A percentile compares a stretch with the other conserved stretches of the same genome.
phyloP scores from a whole-genome alignment of 2,797 vertebrate species.

The Ctenosaura bakeri region DNA sequence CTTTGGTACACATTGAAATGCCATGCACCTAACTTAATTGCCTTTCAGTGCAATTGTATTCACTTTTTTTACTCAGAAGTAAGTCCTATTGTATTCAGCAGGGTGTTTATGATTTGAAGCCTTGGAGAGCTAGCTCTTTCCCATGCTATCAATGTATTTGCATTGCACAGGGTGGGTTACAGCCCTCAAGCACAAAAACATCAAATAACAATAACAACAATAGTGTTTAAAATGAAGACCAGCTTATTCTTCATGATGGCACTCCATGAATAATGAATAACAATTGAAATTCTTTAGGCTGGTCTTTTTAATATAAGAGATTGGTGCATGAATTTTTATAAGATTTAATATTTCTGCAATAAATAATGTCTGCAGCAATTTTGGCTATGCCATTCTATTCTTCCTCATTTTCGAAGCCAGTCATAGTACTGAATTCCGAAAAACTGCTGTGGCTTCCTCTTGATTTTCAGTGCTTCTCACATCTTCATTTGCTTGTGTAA shows the following conservation, averaged over 20 bases:
- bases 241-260: not conserved
- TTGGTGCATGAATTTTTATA: not conserved
- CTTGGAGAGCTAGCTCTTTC: not conserved
- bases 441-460: not conserved
- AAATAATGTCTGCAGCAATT: not conserved
- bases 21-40: not conserved
- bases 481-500: constrained; percentile 30
- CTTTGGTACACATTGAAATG: not conserved
- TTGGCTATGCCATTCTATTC: not conserved
- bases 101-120: not conserved
- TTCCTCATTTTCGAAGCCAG: not conserved
- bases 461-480: not conserved
- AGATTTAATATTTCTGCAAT: not conserved
- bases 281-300: not conserved
- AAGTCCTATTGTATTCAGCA: not conserved
- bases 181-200: not conserved
- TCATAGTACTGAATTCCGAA: constrained; percentile 18
- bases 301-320: not conserved
- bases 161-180: not conserved
- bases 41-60: not conserved
- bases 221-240: not conserved
- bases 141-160: not conserved
- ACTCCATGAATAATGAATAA: not conserved
- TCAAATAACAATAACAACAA: not conserved
- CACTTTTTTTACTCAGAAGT: not conserved